Conservation (phyloP, 2,113 vertebrate genomes). For the Mesoclemmys tuberculata region DNA sequence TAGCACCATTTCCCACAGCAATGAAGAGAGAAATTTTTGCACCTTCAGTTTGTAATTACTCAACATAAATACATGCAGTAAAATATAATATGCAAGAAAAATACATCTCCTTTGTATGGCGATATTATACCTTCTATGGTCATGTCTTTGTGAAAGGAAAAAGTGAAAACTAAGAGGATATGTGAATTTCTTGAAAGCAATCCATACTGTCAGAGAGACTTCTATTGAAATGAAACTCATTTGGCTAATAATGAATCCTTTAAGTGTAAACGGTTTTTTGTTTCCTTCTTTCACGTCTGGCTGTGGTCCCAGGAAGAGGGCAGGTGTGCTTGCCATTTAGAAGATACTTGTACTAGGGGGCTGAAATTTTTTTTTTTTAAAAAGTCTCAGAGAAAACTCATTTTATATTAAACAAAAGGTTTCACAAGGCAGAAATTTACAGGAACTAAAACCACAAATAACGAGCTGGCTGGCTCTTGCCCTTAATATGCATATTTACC, state of each 20-base stretch:
- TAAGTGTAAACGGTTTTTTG: background rate
- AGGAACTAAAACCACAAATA: background rate
- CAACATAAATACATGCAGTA: background rate
- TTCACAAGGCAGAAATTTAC: constrained; percentile 20
- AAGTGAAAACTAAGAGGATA: background rate
- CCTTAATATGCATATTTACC: constrained; percentile 39
- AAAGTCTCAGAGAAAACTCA: background rate
- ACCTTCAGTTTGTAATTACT: background rate
- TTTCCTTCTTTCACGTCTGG: background rate
- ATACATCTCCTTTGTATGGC: background rate
- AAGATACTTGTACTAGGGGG: background rate
- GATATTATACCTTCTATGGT: background rate
- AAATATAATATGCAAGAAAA: background rate
- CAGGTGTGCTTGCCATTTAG: background rate
- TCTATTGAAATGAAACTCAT: background rate
- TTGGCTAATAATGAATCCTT: background rate
- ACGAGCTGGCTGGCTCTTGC: background rate
- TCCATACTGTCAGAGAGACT: background rate
- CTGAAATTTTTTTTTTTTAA: background rate
- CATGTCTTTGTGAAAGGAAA: background rate
- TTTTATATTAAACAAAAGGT: background rate
- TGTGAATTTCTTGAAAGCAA: background rate
- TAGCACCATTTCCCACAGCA: background rate
- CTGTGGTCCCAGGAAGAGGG: background rate
- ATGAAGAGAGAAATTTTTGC: background rate